phyloP scores from a whole-genome alignment of 2,888 invertebrate genomes.

The Agriopis aurantiaria region DNA sequence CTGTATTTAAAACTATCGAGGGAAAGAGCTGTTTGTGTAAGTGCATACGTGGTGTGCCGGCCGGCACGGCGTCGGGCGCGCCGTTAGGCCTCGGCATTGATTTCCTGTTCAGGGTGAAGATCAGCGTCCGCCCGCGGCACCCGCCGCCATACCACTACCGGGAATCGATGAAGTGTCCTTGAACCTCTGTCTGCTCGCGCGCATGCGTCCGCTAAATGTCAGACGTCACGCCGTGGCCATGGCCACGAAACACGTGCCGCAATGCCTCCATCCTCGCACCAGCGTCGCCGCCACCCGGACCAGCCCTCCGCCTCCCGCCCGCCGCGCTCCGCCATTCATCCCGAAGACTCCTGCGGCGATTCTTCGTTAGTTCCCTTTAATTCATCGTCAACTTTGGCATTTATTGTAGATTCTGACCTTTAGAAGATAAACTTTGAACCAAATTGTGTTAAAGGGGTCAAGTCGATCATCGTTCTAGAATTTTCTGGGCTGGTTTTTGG shows the following conservation, averaged over 20 bases:
- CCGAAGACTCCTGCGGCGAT: conserved; percentile 58
- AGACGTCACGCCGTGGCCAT: conserved; percentile 80
- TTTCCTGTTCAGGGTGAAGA: conserved; percentile 58
- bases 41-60: conserved; percentile 13
- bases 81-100: conserved; percentile 63
- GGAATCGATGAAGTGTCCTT: conserved; percentile 80
- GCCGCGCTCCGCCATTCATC: conserved; percentile 64
- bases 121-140: conserved; percentile 73
- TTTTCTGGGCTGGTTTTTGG: conserved; percentile 35
- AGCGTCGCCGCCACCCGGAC: conserved; percentile 36
- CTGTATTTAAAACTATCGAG: neutral
- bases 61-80: conserved; percentile 62
- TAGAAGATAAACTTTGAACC: conserved; percentile 67
- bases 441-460: conserved; percentile 51
- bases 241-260: conserved; percentile 74
- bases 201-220: conserved; percentile 72
- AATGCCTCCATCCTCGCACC: conserved; percentile 52
- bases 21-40: conserved; percentile 23
- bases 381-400: conserved; percentile 73
- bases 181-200: conserved; percentile 70
- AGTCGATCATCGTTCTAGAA: conserved; percentile 47
- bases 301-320: conserved; percentile 33
- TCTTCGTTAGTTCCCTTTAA: conserved; percentile 54
- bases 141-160: conserved; percentile 62
- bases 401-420: conserved; percentile 76